A percentile compares a stretch with the other conserved stretches of the same genome.
Conservation (phyloP, 2,888 invertebrate genomes). For the Stenichneumon culpator region DNA sequence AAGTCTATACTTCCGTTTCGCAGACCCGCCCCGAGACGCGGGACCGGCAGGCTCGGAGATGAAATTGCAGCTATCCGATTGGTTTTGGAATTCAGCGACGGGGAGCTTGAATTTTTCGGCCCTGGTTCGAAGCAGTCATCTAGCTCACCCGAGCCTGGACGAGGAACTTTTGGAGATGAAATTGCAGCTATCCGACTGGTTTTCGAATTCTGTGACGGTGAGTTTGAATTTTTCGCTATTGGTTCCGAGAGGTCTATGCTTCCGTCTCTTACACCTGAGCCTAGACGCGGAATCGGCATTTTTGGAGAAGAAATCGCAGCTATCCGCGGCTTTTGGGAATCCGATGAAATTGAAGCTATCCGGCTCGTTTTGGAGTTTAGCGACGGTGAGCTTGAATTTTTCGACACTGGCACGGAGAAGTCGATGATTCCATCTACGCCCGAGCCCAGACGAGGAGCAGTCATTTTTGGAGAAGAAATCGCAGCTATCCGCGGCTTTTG, state of each 20-base stretch:
- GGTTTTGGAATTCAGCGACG: not conserved
- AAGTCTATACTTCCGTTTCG: constrained; percentile 79
- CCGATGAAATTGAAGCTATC: not conserved
- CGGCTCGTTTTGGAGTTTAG: not conserved
- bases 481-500: not conserved
- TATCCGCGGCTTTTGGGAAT: not conserved
- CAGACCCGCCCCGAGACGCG: constrained; percentile 77
- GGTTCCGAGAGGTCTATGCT: constrained; percentile 76
- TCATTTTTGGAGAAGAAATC: not conserved
- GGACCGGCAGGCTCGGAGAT: constrained; percentile 44
- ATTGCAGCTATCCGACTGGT: not conserved
- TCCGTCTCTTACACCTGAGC: not conserved
- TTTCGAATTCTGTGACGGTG: constrained; percentile 1
- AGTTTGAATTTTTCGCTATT: constrained; percentile 75
- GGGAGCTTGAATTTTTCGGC: not conserved
- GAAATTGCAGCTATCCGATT: not conserved
- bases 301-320: not conserved
- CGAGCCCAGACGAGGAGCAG: no score
- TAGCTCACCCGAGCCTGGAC: no score
- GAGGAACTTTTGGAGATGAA: not conserved
- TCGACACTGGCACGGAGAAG: not conserved
- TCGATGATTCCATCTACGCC: no score
- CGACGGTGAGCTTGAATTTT: not conserved
- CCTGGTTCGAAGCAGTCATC: not conserved
- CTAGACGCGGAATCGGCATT: no score